A percentile compares a stretch with the other conserved stretches of the same genome.
Conservation (phyloP, 2,797 vertebrate genomes). For the Antennarius maculatus region DNA sequence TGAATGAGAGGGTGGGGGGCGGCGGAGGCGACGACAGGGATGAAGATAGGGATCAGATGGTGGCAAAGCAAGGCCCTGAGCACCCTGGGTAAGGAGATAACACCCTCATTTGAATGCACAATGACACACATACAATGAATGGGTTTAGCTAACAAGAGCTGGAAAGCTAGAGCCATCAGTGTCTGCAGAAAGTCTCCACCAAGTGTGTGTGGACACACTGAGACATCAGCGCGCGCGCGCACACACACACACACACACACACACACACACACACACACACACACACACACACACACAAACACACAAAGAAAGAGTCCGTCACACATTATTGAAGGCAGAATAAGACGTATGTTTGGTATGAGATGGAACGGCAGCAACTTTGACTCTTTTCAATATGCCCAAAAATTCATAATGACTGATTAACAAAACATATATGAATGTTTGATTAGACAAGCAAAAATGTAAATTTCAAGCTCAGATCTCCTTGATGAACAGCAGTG, state of each 20-base stretch:
- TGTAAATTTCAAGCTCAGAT: too few relatives aligned
- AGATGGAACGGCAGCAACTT: too few relatives aligned
- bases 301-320: background rate
- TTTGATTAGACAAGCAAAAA: too few relatives aligned
- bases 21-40: conserved; percentile 29
- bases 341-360: too few relatives aligned
- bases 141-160: conserved; percentile 27
- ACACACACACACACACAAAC: background rate
- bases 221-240: too few relatives aligned
- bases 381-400: too few relatives aligned
- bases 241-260: background rate
- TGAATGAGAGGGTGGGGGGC: conserved; percentile 32
- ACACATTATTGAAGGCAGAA: too few relatives aligned
- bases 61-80: conserved; percentile 53
- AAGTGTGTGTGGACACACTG: background rate
- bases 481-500: too few relatives aligned
- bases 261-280: too few relatives aligned
- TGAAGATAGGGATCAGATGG: conserved; percentile 56
- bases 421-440: too few relatives aligned
- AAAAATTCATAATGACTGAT: too few relatives aligned
- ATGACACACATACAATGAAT: conserved; percentile 26
- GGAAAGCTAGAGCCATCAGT: conserved; percentile 19
- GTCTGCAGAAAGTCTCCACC: conserved; percentile 2
- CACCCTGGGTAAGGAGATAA: conserved; percentile 62
- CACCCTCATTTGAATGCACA: conserved; percentile 62